Conservation (phyloP, 2,113 vertebrate species). For the Phoxinus phoxinus region DNA sequence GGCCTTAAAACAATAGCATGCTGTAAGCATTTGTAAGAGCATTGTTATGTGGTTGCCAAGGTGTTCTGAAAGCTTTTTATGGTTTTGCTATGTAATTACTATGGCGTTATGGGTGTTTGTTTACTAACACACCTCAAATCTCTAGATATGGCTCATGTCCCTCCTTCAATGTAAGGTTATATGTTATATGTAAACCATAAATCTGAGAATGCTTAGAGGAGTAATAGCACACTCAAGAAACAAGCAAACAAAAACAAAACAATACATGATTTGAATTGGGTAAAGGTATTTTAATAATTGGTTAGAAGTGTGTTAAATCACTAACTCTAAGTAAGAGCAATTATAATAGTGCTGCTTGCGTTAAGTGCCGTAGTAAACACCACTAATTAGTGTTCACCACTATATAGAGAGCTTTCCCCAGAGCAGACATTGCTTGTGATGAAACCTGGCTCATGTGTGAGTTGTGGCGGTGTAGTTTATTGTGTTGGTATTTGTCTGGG, state of each 20-base stretch:
- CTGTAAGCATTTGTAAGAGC: no score
- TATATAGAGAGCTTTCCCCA: neutral
- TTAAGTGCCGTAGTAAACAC: constrained; percentile 16
- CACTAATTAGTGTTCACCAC: constrained; percentile 15
- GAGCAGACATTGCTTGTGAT: neutral
- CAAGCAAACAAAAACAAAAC: neutral
- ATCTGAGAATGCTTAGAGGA: neutral
- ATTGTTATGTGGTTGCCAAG: no score
- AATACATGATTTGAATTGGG: neutral
- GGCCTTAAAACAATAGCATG: neutral
- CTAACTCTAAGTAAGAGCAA: neutral
- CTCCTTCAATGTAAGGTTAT: no score
- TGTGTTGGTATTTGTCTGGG: constrained; percentile 48
- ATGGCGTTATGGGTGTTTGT: no score
- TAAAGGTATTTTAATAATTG: neutral
- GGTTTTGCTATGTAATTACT: no score
- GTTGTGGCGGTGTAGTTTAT: constrained; percentile 50
- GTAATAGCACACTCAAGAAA: neutral
- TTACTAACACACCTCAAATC: no score
- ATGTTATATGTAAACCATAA: neutral
- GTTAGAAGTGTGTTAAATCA: neutral
- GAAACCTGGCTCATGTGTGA: constrained; percentile 10
- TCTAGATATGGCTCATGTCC: no score
- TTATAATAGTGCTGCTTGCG: neutral
- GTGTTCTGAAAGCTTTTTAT: no score